These are phyloP conservation scores for Desoria tigrina DNA, from an alignment of 2,888 invertebrate species.

Conservation along the genomic window DNA sequence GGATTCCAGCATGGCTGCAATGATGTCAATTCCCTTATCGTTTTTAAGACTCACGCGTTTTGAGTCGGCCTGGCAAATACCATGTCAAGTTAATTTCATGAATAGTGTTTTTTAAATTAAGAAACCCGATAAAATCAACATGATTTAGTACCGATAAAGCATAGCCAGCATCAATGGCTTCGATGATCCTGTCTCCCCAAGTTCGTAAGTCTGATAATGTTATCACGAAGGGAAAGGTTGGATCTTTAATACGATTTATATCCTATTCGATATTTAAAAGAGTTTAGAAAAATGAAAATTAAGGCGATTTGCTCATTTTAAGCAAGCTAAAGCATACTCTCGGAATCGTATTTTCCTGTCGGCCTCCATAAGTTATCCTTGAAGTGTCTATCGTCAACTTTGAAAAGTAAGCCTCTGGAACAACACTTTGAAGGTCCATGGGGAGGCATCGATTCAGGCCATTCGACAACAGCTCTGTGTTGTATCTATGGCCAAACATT, in stretches of 20 bases:
- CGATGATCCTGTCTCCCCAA: conserved; percentile 14
- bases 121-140: too few species aligned
- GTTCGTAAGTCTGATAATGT: conserved; percentile 6
- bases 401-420: conserved; percentile 25
- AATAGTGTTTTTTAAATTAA: too few species aligned
- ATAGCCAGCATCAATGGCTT: conserved; percentile 24
- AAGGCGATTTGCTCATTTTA: not conserved
- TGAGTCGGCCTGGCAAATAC: not conserved
- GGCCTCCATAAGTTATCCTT: not conserved
- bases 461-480: conserved; percentile 21
- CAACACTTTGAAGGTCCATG: not conserved
- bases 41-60: not conserved
- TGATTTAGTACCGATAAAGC: not conserved
- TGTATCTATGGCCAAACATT: conserved; percentile 18
- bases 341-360: conserved; percentile 22
- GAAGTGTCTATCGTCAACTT: conserved; percentile 28
- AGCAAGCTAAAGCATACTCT: not conserved
- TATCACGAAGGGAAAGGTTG: not conserved
- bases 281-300: too few species aligned
- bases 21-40: conserved; percentile 64
- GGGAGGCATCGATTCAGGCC: conserved; percentile 2
- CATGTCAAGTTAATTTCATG: too few species aligned
- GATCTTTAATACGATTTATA: conserved; percentile 17
- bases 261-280: conserved; percentile 5
- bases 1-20: conserved; percentile 79